Base-by-base conservation (phyloP, 2,888 invertebrate species). In the Acanthoscelides obtectus region DNA sequence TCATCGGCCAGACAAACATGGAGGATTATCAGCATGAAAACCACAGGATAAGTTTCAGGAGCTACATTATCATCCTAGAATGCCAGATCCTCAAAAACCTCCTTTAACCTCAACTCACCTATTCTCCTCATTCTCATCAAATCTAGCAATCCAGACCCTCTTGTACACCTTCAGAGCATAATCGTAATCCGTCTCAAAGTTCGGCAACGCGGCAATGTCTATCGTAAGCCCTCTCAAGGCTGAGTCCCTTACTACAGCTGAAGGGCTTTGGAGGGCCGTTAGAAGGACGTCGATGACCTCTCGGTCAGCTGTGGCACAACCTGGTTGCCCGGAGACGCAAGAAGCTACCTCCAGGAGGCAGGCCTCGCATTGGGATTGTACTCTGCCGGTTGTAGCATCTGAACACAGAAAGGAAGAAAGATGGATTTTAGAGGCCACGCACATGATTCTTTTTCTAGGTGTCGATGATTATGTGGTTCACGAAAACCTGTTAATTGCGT, bases 111-210 rank as follows among this genome's bases (percentile, higher is more conserved):
- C 17, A 12, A 45, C 45, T 45, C 78, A 89, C 88, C 87, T 88
- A 80, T 95, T 95, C 73, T 94, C 93, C 65, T 91, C 91, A 6
- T 89, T 89, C 0, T 90, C 87, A 86, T 98, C 98, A 84, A 92
- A 94, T 75, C 90, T 92, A 0, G 95, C 93, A 70, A 97, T 89
- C 91, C 95, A 95, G 67, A 97, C 88, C 70, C 96, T 88, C 77
- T 92, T 91, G 63, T 90, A 89, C 67, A 95, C 87, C 66, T 87
- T 85, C 70, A 92, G 85, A 5, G 88, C 89, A 80, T 89, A 88
- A 67, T 87, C 89, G 76, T 87, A 86, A 80, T 90, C 88, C 66
- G 88, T 88, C 21, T 90, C 87, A 72, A 89, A 86, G 1, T 86
- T 86, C 5, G 92, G 91, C 75, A 96, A 88, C 0, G 90, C 89